A percentile compares a stretch with the other conserved stretches of the same genome.
phyloP scores from a whole-genome alignment of 2,797 vertebrate genomes.

The Natrix natrix region DNA sequence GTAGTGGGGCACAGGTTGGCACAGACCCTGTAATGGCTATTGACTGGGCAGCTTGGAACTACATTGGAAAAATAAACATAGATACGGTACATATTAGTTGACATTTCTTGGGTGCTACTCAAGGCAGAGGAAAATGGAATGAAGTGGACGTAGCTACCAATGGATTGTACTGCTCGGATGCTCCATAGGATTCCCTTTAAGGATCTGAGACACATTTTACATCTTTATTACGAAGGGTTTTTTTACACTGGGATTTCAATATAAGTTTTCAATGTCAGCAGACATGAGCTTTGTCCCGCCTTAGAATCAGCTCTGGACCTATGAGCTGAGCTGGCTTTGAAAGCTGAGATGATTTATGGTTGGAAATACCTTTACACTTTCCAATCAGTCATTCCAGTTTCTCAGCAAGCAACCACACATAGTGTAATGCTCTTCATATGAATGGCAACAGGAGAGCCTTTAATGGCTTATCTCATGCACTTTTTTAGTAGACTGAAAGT shows the following conservation, averaged over 20 bases:
- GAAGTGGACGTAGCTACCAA: too few species aligned
- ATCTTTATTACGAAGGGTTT: neutral
- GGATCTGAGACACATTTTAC: neutral
- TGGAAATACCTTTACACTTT: neutral
- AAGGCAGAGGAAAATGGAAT: too few species aligned
- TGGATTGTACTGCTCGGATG: neutral
- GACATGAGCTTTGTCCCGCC: too few species aligned
- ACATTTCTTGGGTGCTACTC: neutral
- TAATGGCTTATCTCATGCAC: neutral
- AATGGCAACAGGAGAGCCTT: neutral
- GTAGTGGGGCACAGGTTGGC: constrained; percentile 58
- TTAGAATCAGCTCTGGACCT: neutral
- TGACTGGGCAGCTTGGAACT: too few species aligned
- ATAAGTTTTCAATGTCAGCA: too few species aligned
- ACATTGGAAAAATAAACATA: too few species aligned
- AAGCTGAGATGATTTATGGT: neutral
- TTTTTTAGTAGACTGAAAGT: neutral
- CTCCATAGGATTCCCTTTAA: neutral
- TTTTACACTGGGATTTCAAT: neutral
- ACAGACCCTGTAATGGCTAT: too few species aligned
- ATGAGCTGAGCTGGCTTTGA: neutral
- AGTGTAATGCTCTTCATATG: neutral
- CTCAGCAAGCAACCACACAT: neutral
- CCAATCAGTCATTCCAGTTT: neutral
- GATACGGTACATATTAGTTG: neutral